A percentile compares a stretch with the other conserved stretches of the same genome.
phyloP scores from a whole-genome alignment of 2,113 vertebrate genomes.

The Petroica traversi region DNA sequence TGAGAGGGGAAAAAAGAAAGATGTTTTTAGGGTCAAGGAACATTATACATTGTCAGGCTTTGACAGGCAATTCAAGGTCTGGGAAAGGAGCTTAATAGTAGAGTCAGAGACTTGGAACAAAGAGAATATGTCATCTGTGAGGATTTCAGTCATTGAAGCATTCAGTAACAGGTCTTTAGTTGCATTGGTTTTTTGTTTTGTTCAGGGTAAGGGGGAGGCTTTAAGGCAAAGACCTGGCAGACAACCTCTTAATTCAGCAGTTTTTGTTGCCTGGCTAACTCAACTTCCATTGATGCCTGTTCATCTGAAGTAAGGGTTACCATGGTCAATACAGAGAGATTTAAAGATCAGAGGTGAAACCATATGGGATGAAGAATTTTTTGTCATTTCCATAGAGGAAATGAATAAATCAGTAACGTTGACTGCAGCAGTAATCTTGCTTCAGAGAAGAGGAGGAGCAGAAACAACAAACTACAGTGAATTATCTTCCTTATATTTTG shows the following conservation, averaged over 20 bases:
- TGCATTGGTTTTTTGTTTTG: not conserved
- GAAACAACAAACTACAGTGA: not conserved
- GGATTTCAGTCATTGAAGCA: not conserved
- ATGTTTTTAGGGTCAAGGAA: constrained; percentile 25
- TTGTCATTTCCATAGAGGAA: not conserved
- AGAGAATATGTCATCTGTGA: constrained; percentile 1
- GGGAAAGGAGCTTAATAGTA: not conserved
- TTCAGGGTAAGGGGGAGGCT: not conserved
- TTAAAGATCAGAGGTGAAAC: not conserved
- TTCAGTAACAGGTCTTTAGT: not conserved
- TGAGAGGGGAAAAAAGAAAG: not conserved
- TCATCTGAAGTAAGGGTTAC: not conserved
- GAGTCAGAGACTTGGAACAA: constrained; percentile 17
- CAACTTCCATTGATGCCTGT: not conserved
- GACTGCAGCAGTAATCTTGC: not conserved
- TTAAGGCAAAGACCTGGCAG: not conserved
- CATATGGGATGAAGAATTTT: not conserved
- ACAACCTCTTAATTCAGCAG: not conserved
- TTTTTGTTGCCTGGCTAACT: not conserved
- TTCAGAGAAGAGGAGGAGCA: not conserved
- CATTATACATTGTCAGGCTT: not conserved
- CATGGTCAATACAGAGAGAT: not conserved
- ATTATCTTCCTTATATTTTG: not conserved
- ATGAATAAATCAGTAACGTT: not conserved
- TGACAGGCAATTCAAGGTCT: constrained; percentile 51